Conservation (phyloP, 1,140 invertebrate genomes). For the Stegodyphus dumicola region DNA sequence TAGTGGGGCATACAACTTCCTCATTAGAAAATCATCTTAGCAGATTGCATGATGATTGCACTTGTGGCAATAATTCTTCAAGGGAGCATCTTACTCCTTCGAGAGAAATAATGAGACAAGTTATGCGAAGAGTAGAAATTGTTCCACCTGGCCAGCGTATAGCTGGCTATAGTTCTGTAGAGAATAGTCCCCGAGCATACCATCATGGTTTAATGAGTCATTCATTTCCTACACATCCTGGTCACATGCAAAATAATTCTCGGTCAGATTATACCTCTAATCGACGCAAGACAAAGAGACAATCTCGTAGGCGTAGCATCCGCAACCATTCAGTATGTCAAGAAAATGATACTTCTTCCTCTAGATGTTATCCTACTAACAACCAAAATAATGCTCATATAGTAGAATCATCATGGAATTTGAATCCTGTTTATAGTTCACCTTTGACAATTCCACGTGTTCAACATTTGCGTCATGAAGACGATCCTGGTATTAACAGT, state of each 20-base stretch:
- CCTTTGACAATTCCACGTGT: conserved; percentile 50
- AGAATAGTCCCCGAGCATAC: conserved; percentile 40
- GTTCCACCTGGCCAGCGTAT: conserved; percentile 52
- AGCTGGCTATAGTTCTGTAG: conserved; percentile 28
- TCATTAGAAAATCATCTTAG: conserved; percentile 37
- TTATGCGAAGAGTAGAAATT: conserved; percentile 57
- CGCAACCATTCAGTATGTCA: neutral
- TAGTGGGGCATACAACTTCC: conserved; percentile 18
- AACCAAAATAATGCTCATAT: conserved; percentile 13
- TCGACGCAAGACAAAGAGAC: conserved; percentile 8
- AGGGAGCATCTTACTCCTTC: conserved; percentile 48
- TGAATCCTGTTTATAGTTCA: conserved; percentile 42
- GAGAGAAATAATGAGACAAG: conserved; percentile 54
- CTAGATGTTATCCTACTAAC: neutral
- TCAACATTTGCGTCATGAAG: conserved; percentile 25
- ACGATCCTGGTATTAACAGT: conserved; percentile 54
- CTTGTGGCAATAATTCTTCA: conserved; percentile 20
- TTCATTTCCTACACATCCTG: conserved; percentile 44
- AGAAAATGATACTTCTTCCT: conserved; percentile 10
- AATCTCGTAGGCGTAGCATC: neutral
- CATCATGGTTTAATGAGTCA: conserved; percentile 51
- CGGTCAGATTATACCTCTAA: neutral
- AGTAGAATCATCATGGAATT: neutral
- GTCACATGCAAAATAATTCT: neutral
- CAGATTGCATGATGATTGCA: conserved; percentile 35